Base-by-base conservation (phyloP, 2,113 vertebrate species). In the Psammodynastes pulverulentus region DNA sequence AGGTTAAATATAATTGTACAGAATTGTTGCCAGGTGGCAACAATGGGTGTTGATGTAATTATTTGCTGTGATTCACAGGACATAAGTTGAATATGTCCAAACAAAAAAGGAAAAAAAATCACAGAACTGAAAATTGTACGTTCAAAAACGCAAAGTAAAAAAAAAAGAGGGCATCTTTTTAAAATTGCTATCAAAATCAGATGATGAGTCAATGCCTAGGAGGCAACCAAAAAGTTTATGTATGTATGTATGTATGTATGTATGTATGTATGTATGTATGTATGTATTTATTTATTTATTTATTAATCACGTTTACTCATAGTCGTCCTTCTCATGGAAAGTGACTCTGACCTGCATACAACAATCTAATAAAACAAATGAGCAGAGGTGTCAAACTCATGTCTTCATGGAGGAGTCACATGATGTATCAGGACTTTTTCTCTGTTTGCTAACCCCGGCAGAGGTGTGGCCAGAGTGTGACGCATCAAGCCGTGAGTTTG, bases 341-440 rank as follows among this genome's bases (percentile, higher is more conserved):
- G 24, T 58, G 24, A 29, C 24, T 58, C 56, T 58, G 24, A 58
- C 8, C 56, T 26, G 23, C 23, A 26, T 26, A 56, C 24, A 56
- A 56, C 23, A 56, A 9, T 56, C 54, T 23, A 26, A 23, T 56
- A 56, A 58, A 58, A 58, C 24, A 26, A 58, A 67, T 67, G 58
- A 62, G 58, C 21, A 56, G 2, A 9, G 3, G 26, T 58, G 56
- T 58, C 56, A 26, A 58, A 26, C 3, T 24, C 8, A 1, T 0
- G 23, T 4, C 0, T 1, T 58, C 56, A 58, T 1, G 4, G 5
- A 4, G 0, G 1, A 0, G 0, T 21, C 52, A 53, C 19, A 5
- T 24, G 54, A 24, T 19, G 2, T 56, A 24, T 56, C 7, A 0
- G 54, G 23, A 24, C 2, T 24, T 24, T 24, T 24, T 8, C 0